phyloP scores from a whole-genome alignment of 1,140 invertebrate species.

The Ridgeia piscesae region DNA sequence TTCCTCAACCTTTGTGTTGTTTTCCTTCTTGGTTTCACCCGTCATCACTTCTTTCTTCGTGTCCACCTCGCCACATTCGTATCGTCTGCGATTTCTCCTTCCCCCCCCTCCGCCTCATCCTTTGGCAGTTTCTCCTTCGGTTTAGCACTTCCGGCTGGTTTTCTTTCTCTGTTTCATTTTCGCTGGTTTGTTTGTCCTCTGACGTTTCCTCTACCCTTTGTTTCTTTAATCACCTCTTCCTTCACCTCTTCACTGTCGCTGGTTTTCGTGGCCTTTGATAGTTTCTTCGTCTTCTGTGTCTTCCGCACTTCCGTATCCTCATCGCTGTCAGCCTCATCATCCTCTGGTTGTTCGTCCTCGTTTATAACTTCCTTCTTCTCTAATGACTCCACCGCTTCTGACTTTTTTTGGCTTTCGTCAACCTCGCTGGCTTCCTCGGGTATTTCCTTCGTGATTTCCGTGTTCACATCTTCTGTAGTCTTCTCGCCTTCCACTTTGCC shows the following conservation, averaged over 20 bases:
- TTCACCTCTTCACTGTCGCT: neutral
- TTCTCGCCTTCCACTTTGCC: neutral
- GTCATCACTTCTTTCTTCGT: neutral
- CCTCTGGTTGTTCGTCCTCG: neutral
- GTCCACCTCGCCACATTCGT: neutral
- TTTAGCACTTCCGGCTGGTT: neutral
- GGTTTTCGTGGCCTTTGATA: neutral
- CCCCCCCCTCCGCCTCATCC: neutral
- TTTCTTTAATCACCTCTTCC: neutral
- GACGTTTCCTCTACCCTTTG: neutral
- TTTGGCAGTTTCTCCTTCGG: neutral
- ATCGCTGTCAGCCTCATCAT: neutral
- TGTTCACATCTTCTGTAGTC: neutral
- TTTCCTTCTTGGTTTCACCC: neutral
- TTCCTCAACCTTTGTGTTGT: neutral
- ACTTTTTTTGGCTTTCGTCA: neutral
- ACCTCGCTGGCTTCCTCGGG: neutral
- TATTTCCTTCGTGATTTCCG: neutral
- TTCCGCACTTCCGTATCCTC: neutral
- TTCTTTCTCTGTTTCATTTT: neutral
- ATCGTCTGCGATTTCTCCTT: neutral
- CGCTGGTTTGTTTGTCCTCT: neutral
- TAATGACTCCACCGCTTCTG: neutral
- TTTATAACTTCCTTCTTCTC: neutral
- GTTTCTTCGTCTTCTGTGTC: neutral